phyloP scores from a whole-genome alignment of 2,888 invertebrate species.

The Trachelus troglodyta region DNA sequence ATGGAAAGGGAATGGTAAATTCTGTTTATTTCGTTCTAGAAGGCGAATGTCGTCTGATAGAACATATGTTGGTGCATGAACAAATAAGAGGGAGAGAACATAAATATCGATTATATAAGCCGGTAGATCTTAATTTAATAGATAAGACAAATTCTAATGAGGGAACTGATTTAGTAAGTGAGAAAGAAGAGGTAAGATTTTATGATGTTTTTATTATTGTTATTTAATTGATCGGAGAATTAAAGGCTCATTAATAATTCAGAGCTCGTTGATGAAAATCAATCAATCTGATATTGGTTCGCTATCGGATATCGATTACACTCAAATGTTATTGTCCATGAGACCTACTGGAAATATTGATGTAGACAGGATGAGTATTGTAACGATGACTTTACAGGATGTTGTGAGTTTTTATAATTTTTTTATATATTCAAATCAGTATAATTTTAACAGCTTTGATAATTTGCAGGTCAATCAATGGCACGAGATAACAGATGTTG shows the following conservation, averaged over 20 bases:
- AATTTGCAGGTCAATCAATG: slow-evolving; percentile 51
- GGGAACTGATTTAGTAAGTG: neutral
- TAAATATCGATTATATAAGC: slow-evolving; percentile 68
- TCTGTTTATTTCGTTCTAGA: slow-evolving; percentile 71
- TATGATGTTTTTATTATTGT: neutral
- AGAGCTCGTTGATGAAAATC: neutral
- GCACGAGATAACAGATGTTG: slow-evolving; percentile 59
- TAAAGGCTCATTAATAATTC: neutral
- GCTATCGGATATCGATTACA: slow-evolving; percentile 22
- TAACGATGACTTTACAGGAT: slow-evolving; percentile 53
- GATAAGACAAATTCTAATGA: neutral
- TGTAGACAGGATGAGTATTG: slow-evolving; percentile 48
- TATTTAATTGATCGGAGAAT: neutral
- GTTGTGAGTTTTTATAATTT: slow-evolving; percentile 43
- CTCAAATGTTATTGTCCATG: slow-evolving; percentile 25
- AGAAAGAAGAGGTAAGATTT: neutral
- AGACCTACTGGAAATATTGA: slow-evolving; percentile 30
- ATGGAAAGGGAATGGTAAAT: slow-evolving; percentile 59
- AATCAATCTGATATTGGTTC: neutral
- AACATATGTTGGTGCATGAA: slow-evolving; percentile 68
- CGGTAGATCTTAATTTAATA: slow-evolving; percentile 32
- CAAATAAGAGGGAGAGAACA: slow-evolving; percentile 59
- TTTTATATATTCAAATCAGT: neutral
- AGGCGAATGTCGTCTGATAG: slow-evolving; percentile 73
- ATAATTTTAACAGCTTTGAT: too few species aligned